phyloP scores from a whole-genome alignment of 1,140 invertebrate genomes.

The Nebria ingens region DNA sequence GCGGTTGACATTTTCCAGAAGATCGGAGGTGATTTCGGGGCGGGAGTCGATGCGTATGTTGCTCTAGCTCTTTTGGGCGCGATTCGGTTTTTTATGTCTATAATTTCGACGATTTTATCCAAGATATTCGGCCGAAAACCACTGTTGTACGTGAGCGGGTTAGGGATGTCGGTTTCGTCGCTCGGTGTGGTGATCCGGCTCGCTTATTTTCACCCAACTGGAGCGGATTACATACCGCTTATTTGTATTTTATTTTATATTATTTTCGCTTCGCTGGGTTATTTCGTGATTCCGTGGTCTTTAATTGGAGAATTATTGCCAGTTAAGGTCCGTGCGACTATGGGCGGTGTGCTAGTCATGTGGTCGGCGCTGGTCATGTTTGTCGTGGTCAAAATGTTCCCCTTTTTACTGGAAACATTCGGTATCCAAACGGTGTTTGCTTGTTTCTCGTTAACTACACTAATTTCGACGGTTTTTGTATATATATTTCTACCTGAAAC shows the following conservation, averaged over 20 bases:
- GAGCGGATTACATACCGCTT: conserved; percentile 31
- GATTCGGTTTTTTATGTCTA: conserved; percentile 41
- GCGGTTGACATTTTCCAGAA: conserved; percentile 45
- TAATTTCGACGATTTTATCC: conserved; percentile 37
- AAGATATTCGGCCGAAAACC: conserved; percentile 42
- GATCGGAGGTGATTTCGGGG: conserved; percentile 36
- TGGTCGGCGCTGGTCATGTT: conserved; percentile 55
- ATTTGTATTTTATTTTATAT: conserved; percentile 39
- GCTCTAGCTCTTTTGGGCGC: conserved; percentile 40
- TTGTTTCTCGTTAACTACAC: conserved; percentile 47
- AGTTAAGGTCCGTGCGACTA: conserved; percentile 40
- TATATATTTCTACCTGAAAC: conserved; percentile 62
- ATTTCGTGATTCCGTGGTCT: conserved; percentile 53
- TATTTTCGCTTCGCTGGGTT: conserved; percentile 41
- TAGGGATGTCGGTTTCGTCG: conserved; percentile 43
- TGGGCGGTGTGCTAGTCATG: conserved; percentile 45
- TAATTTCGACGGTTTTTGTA: conserved; percentile 44
- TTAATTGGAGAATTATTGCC: conserved; percentile 43
- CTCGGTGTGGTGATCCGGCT: conserved; percentile 37
- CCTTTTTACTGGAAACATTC: conserved; percentile 38
- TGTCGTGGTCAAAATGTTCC: conserved; percentile 51
- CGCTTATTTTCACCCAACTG: conserved; percentile 22
- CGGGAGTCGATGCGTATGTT: conserved; percentile 35
- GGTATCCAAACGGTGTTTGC: conserved; percentile 47
- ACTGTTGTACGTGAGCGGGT: conserved; percentile 40